Conservation (phyloP, 1,140 invertebrate genomes). For the Thereuonema tuberculata region DNA sequence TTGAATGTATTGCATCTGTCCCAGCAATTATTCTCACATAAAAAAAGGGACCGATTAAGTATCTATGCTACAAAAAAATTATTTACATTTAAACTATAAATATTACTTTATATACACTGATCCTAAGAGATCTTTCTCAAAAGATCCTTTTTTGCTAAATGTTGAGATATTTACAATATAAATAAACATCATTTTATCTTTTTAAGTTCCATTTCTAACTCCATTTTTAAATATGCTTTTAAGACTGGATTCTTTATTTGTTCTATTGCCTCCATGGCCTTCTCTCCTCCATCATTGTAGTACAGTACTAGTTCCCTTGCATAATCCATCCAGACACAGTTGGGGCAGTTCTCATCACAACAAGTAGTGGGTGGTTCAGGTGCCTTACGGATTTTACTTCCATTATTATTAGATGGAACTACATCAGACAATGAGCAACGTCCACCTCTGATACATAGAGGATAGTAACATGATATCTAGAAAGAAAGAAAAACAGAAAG, state of each 20-base stretch:
- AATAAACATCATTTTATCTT: background rate
- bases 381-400: too few relatives aligned
- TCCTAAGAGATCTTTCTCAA: background rate
- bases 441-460: background rate
- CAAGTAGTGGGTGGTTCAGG: slow-evolving; percentile 62
- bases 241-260: slow-evolving; percentile 62
- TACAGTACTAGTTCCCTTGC: slow-evolving; percentile 60
- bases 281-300: slow-evolving; percentile 44
- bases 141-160: background rate
- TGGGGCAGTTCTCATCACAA: slow-evolving; percentile 84
- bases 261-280: slow-evolving; percentile 55
- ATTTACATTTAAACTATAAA: too few relatives aligned
- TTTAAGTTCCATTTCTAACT: slow-evolving; percentile 39
- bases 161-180: background rate
- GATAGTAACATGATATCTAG: background rate
- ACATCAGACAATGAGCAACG: too few relatives aligned
- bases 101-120: too few relatives aligned
- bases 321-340: slow-evolving; percentile 90
- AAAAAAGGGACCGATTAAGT: too few relatives aligned
- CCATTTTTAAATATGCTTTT: slow-evolving; percentile 58
- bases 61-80: too few relatives aligned
- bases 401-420: too few relatives aligned
- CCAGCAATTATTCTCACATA: too few relatives aligned
- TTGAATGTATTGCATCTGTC: too few relatives aligned
- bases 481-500: background rate